A percentile compares a stretch with the other conserved stretches of the same genome.
phyloP scores from a whole-genome alignment of 2,113 vertebrate genomes.

The Tapirus terrestris region DNA sequence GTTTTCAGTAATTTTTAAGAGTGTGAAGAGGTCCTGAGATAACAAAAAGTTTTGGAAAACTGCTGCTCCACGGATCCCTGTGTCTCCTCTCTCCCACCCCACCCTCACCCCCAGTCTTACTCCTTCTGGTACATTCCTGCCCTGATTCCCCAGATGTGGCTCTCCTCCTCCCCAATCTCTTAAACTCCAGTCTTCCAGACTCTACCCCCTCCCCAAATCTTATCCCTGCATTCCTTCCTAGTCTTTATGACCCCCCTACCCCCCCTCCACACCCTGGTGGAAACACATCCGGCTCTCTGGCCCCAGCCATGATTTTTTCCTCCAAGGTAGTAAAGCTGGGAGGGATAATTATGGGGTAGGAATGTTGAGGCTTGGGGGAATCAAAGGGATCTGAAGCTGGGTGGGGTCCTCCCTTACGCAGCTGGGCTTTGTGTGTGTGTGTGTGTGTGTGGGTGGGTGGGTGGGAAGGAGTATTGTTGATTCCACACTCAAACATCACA shows the following conservation, averaged over 20 bases:
- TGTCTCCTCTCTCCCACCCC: not conserved
- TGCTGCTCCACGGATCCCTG: not conserved
- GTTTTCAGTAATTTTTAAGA: not conserved
- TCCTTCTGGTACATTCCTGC: not conserved
- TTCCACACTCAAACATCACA: not conserved
- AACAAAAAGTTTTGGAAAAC: not conserved
- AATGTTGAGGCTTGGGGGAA: conserved; percentile 48
- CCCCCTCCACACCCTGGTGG: not conserved
- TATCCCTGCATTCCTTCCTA: not conserved
- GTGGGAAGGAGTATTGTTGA: not conserved
- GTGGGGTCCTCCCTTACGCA: not conserved
- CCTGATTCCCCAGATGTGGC: not conserved
- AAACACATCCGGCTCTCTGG: not conserved
- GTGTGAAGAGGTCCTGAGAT: not conserved
- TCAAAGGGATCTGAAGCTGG: conserved; percentile 64
- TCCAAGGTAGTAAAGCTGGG: conserved; percentile 16
- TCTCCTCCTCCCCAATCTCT: not conserved
- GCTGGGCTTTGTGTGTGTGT: not conserved
- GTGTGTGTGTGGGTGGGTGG: not conserved
- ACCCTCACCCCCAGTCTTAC: not conserved
- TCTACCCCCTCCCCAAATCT: not conserved
- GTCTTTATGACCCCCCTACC: not conserved
- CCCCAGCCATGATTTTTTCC: not conserved
- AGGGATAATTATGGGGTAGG: conserved; percentile 55
- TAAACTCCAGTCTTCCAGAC: not conserved